These are phyloP conservation scores for Rana temporaria DNA, from an alignment of 2,113 vertebrate genomes.

Conservation along the genomic window DNA sequence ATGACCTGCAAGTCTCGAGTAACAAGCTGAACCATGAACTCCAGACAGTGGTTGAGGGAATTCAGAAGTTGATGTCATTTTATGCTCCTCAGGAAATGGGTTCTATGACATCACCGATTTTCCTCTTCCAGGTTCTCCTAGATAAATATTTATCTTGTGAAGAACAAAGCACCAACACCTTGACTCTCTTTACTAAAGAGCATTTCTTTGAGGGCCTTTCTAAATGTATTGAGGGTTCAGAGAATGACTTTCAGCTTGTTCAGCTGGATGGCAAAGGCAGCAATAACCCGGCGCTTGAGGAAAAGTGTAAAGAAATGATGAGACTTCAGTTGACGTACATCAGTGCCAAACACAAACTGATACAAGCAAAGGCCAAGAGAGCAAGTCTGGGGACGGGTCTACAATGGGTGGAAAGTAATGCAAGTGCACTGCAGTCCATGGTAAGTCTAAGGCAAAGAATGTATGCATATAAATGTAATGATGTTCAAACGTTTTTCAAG, in stretches of 20 bases:
- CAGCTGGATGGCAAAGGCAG: conserved; percentile 69
- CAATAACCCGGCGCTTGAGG: conserved; percentile 62
- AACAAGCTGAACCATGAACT: conserved; percentile 75
- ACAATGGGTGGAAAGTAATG: conserved; percentile 75
- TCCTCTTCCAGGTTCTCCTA: conserved; percentile 82
- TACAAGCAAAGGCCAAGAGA: conserved; percentile 79
- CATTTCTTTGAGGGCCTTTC: conserved; percentile 75
- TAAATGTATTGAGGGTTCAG: conserved; percentile 77
- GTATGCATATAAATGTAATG: no score
- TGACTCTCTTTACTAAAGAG: conserved; percentile 74
- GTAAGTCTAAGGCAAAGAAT: conserved; percentile 62
- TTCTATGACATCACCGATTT: conserved; percentile 57
- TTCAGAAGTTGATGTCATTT: conserved; percentile 72
- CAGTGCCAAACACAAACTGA: conserved; percentile 80
- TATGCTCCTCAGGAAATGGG: conserved; percentile 65
- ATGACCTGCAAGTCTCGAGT: conserved; percentile 69
- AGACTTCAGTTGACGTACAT: conserved; percentile 81
- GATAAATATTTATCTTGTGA: conserved; percentile 83
- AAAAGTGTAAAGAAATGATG: conserved; percentile 74
- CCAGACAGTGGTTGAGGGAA: conserved; percentile 70
- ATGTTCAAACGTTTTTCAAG: no score
- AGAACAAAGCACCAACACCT: conserved; percentile 81
- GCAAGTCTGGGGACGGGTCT: conserved; percentile 72
- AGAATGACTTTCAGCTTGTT: conserved; percentile 74
- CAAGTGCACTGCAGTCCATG: conserved; percentile 62